Evolutionary conservation across 2,888 invertebrate genomes (phyloP), one percentile per base, ranked within the genome.

Genomic region (Cataglyphis altisquamis): DNA sequence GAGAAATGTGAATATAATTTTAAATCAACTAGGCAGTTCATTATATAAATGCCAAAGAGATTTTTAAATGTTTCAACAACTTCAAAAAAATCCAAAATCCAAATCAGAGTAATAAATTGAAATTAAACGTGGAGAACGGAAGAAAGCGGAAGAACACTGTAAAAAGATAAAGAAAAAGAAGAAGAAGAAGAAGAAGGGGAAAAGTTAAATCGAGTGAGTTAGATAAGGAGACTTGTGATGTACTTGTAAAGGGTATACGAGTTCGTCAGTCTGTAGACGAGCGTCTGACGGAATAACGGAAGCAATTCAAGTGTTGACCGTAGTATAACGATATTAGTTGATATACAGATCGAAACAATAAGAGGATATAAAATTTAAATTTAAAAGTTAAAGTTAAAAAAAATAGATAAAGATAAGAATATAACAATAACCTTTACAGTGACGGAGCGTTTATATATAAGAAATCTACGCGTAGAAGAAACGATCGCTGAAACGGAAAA

Each of bases 221-320:
- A 89, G 90, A 90, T 90, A 88, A 90, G 87, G 67, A 82, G 82
- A 57, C 84, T 75, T 70, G 70, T 75, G 81, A 70, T 78, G 75
- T 84, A 81, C 67, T 83, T 67, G 82, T 85, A 85, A 89, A 87
- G 84, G 85, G 81, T 83, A 82, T 21, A 57, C 32, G 67, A 77
- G 57, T 74, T 73, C 84, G 84, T 86, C 88, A 87, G 91, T 90
- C 86, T 83, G 41, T 45, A 25, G 83, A 83, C 41, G 73, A 81
- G 66, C 75, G 74, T 52, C 84, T 75, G 84, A 68, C 45, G 84
- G 66, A 60, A 60, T 62, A 73, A 80, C 57, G 18, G 68, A 15
- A 67, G 39, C 45, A 3, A n/a, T 64, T 57, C 25, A 36, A 81
- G 32, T 39, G 29, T 48, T 57, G 12, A 80, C 60, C 3, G 15